Conservation (phyloP, 2,797 vertebrate genomes). For the Alosa sapidissima region DNA sequence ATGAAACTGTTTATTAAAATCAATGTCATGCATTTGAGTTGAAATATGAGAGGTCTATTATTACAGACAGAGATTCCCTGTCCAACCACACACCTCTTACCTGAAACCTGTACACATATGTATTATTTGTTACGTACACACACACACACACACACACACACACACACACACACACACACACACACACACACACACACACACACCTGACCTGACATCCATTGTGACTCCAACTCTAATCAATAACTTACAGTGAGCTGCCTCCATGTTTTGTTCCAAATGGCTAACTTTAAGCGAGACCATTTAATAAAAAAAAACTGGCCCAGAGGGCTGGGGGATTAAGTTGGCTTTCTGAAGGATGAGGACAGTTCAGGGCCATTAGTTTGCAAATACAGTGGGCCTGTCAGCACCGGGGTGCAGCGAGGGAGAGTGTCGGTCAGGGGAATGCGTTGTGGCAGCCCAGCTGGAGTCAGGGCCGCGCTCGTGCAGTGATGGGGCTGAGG, state of each 20-base stretch:
- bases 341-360: neutral
- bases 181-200: too few relatives aligned
- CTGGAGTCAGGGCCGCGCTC: neutral
- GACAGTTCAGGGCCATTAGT: neutral
- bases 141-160: too few relatives aligned
- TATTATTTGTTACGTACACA: neutral
- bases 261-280: neutral
- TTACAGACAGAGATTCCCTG: too few relatives aligned
- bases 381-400: neutral
- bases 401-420: neutral
- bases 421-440: neutral
- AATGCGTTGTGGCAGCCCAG: neutral
- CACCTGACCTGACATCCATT: too few relatives aligned
- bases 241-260: neutral
- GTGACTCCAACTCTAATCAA: neutral
- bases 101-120: too few relatives aligned
- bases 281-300: neutral
- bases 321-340: neutral
- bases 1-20: too few relatives aligned
- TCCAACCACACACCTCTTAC: too few relatives aligned
- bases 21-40: too few relatives aligned
- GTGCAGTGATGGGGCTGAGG: neutral
- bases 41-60: too few relatives aligned
- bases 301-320: too few relatives aligned
- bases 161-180: too few relatives aligned